Evolutionary conservation across 2,113 vertebrate genomes (phyloP).

Genomic region (Oxyura jamaicensis): DNA sequence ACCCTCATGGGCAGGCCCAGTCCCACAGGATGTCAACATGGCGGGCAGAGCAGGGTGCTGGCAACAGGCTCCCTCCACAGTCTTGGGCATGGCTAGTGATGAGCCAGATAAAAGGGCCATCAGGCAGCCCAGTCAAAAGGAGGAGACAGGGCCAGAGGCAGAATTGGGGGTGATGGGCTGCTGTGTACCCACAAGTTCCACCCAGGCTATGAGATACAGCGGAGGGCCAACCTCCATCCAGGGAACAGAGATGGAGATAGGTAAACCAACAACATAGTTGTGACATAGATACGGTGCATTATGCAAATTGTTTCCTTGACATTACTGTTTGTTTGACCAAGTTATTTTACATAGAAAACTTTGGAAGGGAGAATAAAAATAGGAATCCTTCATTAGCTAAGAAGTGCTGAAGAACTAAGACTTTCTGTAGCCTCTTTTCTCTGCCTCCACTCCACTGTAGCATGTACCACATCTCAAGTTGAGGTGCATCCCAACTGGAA

Average conservation of each 20-base stretch:
- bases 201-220: not conserved
- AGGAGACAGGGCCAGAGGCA: not conserved
- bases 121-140: no score
- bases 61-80: not conserved
- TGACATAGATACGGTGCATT: not conserved
- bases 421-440: not conserved
- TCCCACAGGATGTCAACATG: not conserved
- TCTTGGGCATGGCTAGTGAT: not conserved
- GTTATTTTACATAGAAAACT: not conserved
- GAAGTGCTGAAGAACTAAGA: not conserved
- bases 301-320: not conserved
- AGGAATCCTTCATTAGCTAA: not conserved
- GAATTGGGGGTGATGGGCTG: not conserved
- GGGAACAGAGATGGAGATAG: no score
- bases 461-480: no score
- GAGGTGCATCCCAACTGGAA: not conserved
- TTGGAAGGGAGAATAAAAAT: not conserved
- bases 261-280: not conserved
- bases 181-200: not conserved
- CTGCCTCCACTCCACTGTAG: not conserved
- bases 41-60: not conserved
- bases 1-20: not conserved
- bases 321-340: not conserved
- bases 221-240: not conserved
- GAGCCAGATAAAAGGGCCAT: no score